A percentile compares a stretch with the other conserved stretches of the same genome.
phyloP scores from a whole-genome alignment of 2,113 vertebrate genomes.

The Cyanocitta stelleri region DNA sequence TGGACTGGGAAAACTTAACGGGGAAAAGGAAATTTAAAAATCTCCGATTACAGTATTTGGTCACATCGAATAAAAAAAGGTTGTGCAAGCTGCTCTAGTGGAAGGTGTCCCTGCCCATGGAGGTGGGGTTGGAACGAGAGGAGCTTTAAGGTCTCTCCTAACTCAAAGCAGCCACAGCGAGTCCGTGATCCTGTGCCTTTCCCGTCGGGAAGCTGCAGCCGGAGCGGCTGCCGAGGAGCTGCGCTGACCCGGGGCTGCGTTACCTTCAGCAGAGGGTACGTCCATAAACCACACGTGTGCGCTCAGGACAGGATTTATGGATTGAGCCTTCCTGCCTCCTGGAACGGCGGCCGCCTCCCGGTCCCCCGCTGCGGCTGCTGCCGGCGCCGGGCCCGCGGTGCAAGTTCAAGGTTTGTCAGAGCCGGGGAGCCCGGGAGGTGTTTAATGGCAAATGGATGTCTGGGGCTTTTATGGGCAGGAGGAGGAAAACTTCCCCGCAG shows the following conservation, averaged over 20 bases:
- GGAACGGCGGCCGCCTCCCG: background rate
- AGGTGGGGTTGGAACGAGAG: background rate
- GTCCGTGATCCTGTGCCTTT: background rate
- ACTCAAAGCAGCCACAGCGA: background rate
- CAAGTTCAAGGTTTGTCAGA: conserved; percentile 66
- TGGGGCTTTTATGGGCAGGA: background rate
- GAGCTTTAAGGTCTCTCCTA: background rate
- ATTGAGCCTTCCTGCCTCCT: conserved; percentile 20
- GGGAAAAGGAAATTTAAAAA: background rate
- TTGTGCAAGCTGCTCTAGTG: background rate
- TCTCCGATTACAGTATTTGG: background rate
- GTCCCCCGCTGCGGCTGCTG: background rate
- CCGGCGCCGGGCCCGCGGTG: background rate
- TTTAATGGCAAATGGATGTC: conserved; percentile 24
- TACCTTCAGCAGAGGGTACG: background rate
- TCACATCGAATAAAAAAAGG: background rate
- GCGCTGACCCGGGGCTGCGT: background rate
- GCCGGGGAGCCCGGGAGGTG: background rate
- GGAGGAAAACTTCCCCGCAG: background rate
- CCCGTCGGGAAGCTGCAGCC: background rate
- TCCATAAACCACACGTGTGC: conserved; percentile 20
- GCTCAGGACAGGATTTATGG: conserved; percentile 57
- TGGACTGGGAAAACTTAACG: background rate
- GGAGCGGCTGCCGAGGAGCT: background rate
- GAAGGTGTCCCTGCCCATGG: background rate